Evolutionary conservation across 2,797 vertebrate species (phyloP), one percentile per base, ranked within the genome.

Genomic region (Artibeus lituratus): DNA sequence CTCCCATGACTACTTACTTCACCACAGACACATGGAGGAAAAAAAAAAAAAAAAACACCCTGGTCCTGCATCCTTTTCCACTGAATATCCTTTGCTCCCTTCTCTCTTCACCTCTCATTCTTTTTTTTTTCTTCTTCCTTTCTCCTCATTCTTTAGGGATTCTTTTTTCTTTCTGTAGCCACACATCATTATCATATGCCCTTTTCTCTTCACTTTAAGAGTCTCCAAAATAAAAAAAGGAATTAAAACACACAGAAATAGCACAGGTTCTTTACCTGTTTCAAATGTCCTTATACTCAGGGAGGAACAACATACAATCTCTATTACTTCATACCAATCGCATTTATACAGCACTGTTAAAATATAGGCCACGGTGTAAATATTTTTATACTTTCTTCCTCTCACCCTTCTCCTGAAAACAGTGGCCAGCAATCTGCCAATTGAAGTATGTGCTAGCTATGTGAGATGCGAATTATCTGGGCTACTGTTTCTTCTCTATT

Each of bases 191-290:
- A 87, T 65, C 86, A 92, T 91, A 49, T 82, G 62, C 26, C 55
- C 67, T 93, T 94, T 90, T 70, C 85, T 94, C 78, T 94, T 92
- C 67, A 90, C 53, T 73, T 73, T 81, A 94, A 74, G 37, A 92
- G 39, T 22, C 73, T 92, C 82, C 62, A 88, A 90, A 96, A 37
- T 87, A 91, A 93, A 53, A 92, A 92, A 85, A 39, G 22, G 51
- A 95, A 96, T 87, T 91, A 90, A 95, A 96, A 65, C n/a, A 62
- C 5, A 77, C n/a, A 69, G 76, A 92, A 95, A 88, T 26, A 95
- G 57, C 44, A 82, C 19, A 53, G 22, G 53, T 76, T 92, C 51
- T 76, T 70, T 49, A n/a, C 15, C 3, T 65, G 62, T 78, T 19
- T 94, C 32, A 76, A 86, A 94, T 59, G 65, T 22, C 35, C 42